Evolutionary conservation across 2,113 vertebrate genomes (phyloP).

Genomic region (Collichthys lucidus): DNA sequence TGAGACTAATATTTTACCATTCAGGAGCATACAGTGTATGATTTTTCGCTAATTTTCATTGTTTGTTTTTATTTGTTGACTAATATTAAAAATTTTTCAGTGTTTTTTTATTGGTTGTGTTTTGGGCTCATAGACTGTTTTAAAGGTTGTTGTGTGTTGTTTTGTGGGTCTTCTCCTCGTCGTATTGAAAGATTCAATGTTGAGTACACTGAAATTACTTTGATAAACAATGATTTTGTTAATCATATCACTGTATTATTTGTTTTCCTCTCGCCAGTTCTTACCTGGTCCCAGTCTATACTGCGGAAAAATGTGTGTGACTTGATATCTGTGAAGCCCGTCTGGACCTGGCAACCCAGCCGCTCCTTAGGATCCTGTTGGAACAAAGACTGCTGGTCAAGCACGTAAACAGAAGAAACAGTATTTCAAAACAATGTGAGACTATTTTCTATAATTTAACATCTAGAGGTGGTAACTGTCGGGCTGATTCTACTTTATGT

Average conservation of each 20-base stretch:
- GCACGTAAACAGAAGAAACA: neutral
- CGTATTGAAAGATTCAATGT: neutral
- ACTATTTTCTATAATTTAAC: neutral
- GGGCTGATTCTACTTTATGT: neutral
- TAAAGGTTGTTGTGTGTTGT: neutral
- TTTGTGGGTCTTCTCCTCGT: too few species aligned
- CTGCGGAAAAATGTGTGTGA: slow-evolving; percentile 98
- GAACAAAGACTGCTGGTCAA: slow-evolving; percentile 51
- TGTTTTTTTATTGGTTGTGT: neutral
- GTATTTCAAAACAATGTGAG: neutral
- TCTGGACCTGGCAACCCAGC: slow-evolving; percentile 95
- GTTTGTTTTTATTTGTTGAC: too few species aligned
- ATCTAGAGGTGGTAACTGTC: neutral
- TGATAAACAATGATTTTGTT: too few species aligned
- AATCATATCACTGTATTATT: neutral
- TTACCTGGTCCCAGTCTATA: slow-evolving; percentile 99
- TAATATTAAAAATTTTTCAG: neutral
- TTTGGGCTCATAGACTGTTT: neutral
- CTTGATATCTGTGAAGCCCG: slow-evolving; percentile 97
- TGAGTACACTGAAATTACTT: neutral
- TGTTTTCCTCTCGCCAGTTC: slow-evolving; percentile 9
- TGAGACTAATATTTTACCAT: too few species aligned
- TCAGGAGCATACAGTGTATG: too few species aligned
- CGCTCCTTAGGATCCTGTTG: slow-evolving; percentile 97
- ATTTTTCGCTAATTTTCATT: too few species aligned